Base-by-base conservation (phyloP, 1,140 invertebrate genomes). In the Drosophila sulfurigaster region DNA sequence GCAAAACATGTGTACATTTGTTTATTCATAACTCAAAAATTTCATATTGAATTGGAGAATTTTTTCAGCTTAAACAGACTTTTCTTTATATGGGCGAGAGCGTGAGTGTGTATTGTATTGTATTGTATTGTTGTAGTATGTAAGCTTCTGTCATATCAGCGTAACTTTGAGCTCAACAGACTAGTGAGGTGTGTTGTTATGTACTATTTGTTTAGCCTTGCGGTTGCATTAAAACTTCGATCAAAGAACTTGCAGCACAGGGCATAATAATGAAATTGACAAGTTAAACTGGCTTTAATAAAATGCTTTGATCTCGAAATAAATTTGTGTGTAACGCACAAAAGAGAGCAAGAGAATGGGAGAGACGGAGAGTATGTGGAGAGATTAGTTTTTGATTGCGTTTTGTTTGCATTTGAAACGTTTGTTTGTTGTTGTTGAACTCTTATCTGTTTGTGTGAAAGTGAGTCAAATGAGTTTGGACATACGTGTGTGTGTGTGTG, bases 401-500 rank as follows among this genome's bases (percentile, higher is more conserved):
- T 78, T 57, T 63, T 67, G 46, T 73, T 81, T 35, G 78, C 43
- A 16, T 76, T 81, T 66, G 38, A 57, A 74, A 35, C 70, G 80
- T 79, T 71, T 65, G 63, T 85, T 78, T 83, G 69, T 67, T 67
- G 35, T 62, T 73, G 43, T 56, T 73, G 66, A 48, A 11, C 67
- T 81, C 63, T 73, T 48, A 79, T 78, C 81, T 81, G 82, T 86
- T 86, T 82, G 82, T 87, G 82, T 87, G 82, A 86, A 86, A 86
- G 82, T 87, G 75, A 86, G 70, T 76, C 75, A 51, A 86, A 81
- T 86, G 75, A 69, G 63, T 81, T 79, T 75, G 72, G 71, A 68
- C 65, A 74, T 41, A 52, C 43, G 15, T 7, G 48, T 7, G 46
- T 16, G 1, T 1, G 11, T 28, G 15, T 35, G n/a, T 68, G 48